These are phyloP conservation scores for Saimiri boliviensis DNA, from an alignment of 2,113 vertebrate genomes.

Conservation along the genomic window DNA sequence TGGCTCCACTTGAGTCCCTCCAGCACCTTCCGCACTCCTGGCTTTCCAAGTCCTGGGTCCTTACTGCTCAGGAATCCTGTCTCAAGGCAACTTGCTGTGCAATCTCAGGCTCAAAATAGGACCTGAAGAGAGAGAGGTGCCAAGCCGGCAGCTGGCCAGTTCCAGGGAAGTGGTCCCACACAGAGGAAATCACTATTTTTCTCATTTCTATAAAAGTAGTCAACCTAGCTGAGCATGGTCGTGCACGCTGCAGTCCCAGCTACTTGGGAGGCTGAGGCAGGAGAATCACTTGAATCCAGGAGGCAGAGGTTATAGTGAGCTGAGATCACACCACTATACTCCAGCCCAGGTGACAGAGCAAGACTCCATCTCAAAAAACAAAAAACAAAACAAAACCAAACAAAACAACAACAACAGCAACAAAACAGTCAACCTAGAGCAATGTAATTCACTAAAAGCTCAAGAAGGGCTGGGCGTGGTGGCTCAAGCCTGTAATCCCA, in stretches of 20 bases:
- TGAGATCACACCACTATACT: too few species aligned
- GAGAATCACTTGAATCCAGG: too few species aligned
- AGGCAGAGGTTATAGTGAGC: too few species aligned
- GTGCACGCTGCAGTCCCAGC: too few species aligned
- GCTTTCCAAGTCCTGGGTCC: too few species aligned
- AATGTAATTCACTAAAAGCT: background rate
- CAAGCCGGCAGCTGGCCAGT: background rate
- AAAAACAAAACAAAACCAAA: too few species aligned
- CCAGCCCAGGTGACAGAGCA: too few species aligned
- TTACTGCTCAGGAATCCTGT: background rate
- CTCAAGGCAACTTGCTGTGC: background rate
- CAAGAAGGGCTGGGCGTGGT: background rate
- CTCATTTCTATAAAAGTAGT: background rate
- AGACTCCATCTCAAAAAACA: too few species aligned
- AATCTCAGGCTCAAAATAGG: background rate
- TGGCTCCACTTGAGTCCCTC: rapidly evolving
- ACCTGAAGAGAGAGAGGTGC: background rate
- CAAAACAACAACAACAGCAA: too few species aligned
- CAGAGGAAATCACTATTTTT: background rate
- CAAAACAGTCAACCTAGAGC: background rate
- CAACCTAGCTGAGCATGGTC: background rate
- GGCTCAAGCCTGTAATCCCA: too few species aligned
- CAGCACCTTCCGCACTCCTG: background rate
- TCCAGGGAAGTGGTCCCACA: background rate
- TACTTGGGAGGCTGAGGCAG: too few species aligned